phyloP scores from a whole-genome alignment of 2,113 vertebrate species.

The Carassius carassius region DNA sequence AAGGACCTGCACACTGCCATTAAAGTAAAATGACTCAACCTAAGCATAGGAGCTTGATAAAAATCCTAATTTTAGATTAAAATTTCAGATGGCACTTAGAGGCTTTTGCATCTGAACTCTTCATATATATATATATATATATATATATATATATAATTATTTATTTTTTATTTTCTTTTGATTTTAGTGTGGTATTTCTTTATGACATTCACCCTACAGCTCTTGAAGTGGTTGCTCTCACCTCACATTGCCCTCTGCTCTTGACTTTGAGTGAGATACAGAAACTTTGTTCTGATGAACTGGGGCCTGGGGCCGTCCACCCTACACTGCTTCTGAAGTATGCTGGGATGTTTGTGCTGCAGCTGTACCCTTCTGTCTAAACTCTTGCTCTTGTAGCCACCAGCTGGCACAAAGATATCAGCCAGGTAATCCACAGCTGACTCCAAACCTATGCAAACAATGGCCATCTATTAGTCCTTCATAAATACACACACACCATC shows the following conservation, averaged over 20 bases:
- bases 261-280: conserved; percentile 1
- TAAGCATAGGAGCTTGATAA: no score
- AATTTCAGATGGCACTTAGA: no score
- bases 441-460: conserved; percentile 72
- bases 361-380: conserved; percentile 69
- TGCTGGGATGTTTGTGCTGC: conserved; percentile 56
- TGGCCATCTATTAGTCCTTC: conserved; percentile 52
- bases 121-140: no score
- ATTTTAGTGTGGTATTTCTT: not conserved
- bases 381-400: conserved; percentile 55
- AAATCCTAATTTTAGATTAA: no score
- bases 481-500: not conserved
- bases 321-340: conserved; percentile 50
- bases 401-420: conserved; percentile 93
- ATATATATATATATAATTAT: no score
- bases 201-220: not conserved
- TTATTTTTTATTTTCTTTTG: no score
- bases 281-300: conserved; percentile 40
- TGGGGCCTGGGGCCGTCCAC: conserved; percentile 20
- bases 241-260: not conserved
- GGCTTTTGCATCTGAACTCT: no score
- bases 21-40: no score
- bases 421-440: conserved; percentile 82
- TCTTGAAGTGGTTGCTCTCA: not conserved
- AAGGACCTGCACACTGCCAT: no score